Evolutionary conservation across 2,888 invertebrate species (phyloP).

Genomic region (Melipona beecheii): DNA sequence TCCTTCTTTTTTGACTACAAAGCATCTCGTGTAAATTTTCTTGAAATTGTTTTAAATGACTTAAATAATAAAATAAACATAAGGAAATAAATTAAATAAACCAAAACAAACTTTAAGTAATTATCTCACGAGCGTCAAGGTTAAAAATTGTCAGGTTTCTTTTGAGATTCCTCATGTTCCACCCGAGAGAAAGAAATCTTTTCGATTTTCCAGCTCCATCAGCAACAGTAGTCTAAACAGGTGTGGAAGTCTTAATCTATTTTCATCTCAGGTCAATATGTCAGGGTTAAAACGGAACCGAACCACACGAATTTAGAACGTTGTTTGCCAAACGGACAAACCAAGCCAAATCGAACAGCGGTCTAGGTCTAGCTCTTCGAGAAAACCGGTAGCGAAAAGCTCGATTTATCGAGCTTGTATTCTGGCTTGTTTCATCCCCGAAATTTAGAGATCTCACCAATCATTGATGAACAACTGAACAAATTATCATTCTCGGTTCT

Average conservation of each 20-base stretch:
- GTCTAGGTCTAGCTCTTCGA: conserved; percentile 35
- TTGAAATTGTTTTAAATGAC: not conserved
- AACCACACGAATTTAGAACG: conserved; percentile 70
- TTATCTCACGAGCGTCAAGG: not conserved
- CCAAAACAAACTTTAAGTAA: too few relatives aligned
- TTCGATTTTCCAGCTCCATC: conserved; percentile 39
- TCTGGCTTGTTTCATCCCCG: not conserved
- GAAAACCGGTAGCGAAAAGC: not conserved
- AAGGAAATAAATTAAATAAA: too few relatives aligned
- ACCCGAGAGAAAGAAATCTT: not conserved
- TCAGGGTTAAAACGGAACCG: conserved; percentile 72
- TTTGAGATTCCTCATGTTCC: not conserved
- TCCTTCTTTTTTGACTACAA: not conserved
- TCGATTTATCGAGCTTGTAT: not conserved
- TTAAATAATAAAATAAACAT: too few relatives aligned
- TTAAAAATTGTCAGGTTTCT: not conserved
- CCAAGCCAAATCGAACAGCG: conserved; percentile 54
- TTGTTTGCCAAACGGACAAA: conserved; percentile 51
- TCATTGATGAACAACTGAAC: not conserved
- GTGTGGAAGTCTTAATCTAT: conserved; percentile 67
- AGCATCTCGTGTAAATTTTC: not conserved
- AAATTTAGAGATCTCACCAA: not conserved
- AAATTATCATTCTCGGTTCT: not conserved
- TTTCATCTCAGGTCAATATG: conserved; percentile 76
- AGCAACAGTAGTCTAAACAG: conserved; percentile 31